Percentiles rank a stretch among this genome's conserved stretches.
Conservation (phyloP, 2,113 vertebrate genomes). For the Cariama cristata region DNA sequence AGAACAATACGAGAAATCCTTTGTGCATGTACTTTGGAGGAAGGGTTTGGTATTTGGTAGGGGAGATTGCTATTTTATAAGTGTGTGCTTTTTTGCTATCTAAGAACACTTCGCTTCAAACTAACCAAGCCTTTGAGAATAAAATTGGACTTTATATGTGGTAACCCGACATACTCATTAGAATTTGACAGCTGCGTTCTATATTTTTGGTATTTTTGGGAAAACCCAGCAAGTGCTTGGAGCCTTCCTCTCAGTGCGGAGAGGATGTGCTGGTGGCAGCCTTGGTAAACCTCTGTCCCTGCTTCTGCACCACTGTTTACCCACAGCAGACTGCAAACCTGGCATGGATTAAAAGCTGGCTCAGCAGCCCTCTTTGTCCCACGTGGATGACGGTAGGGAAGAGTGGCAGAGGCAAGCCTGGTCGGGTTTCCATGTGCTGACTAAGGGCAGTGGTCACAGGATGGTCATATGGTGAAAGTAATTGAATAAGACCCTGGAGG, state of each 20-base stretch:
- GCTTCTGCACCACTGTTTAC: background rate
- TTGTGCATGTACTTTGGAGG: background rate
- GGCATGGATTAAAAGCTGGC: conserved; percentile 11
- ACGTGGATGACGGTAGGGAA: background rate
- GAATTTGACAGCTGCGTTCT: background rate
- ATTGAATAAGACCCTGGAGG: background rate
- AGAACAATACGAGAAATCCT: background rate
- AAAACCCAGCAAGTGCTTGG: background rate
- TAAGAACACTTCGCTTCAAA: background rate
- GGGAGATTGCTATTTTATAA: background rate
- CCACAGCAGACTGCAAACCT: conserved; percentile 9
- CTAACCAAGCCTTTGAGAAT: background rate
- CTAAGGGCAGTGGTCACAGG: conserved; percentile 22
- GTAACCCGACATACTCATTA: background rate
- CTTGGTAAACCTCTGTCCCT: background rate
- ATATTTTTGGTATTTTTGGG: background rate
- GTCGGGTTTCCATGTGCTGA: conserved; percentile 46
- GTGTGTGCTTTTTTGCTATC: background rate
- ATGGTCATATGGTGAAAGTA: background rate
- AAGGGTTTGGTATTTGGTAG: background rate
- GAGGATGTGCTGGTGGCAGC: background rate
- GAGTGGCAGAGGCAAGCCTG: background rate
- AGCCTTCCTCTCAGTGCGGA: background rate
- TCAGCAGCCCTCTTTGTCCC: conserved; percentile 38
- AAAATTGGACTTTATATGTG: background rate